These are phyloP conservation scores for Cantharis flavilabris DNA, from an alignment of 2,888 invertebrate genomes.

Conservation along the genomic window DNA sequence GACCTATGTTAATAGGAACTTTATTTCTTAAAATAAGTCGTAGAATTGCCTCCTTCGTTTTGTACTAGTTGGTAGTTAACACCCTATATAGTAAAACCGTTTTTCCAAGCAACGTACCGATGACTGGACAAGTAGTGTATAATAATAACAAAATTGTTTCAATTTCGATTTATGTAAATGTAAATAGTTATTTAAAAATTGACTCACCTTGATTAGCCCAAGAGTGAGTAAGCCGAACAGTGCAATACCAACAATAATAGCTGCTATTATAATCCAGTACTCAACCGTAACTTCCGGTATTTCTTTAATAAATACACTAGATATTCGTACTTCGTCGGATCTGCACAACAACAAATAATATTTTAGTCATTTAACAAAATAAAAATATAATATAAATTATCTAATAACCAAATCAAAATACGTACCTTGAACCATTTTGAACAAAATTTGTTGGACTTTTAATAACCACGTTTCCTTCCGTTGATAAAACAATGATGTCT, in stretches of 20 bases:
- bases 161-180: not conserved
- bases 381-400: not conserved
- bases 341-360: conserved; percentile 21
- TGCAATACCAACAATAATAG: conserved; percentile 54
- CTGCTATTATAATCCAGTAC: conserved; percentile 56
- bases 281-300: conserved; percentile 43
- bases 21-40: too few species aligned
- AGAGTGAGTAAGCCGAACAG: conserved; percentile 52
- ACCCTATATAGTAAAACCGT: too few species aligned
- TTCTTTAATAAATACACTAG: conserved; percentile 51
- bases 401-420: not conserved
- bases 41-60: too few species aligned
- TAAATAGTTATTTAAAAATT: not conserved
- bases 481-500: conserved; percentile 50
- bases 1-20: too few species aligned
- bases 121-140: too few species aligned
- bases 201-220: conserved; percentile 47
- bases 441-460: conserved; percentile 38
- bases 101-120: too few species aligned
- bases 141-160: too few species aligned
- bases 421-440: conserved; percentile 38
- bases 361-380: not conserved
- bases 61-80: too few species aligned
- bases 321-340: conserved; percentile 43
- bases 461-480: conserved; percentile 46